These are phyloP conservation scores for Nixonia krombeini DNA, from an alignment of 1,140 invertebrate species.

Conservation along the genomic window DNA sequence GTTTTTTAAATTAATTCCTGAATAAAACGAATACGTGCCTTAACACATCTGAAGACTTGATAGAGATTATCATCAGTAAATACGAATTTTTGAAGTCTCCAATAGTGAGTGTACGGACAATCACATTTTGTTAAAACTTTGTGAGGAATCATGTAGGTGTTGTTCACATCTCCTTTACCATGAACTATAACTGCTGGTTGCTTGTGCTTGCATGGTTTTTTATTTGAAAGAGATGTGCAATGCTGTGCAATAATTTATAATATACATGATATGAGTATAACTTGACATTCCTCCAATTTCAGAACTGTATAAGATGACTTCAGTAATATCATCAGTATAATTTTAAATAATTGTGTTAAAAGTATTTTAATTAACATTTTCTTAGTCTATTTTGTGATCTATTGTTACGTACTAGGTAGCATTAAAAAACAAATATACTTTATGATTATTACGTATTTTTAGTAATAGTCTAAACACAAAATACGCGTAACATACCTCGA, in stretches of 20 bases:
- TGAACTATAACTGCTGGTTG: conserved; percentile 49
- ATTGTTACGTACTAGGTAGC: no score
- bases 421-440: not conserved
- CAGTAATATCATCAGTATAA: not conserved
- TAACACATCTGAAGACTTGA: conserved; percentile 60
- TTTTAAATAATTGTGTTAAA: no score
- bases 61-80: conserved; percentile 46
- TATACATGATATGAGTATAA: no score
- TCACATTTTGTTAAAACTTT: conserved; percentile 54
- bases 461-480: no score
- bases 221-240: not conserved
- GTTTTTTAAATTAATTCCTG: no score
- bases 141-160: conserved; percentile 48
- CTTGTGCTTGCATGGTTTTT: conserved; percentile 42
- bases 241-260: not conserved
- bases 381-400: no score
- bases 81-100: conserved; percentile 57
- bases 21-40: no score
- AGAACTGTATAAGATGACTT: not conserved
- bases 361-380: no score
- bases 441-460: no score
- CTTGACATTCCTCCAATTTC: no score
- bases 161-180: conserved; percentile 48
- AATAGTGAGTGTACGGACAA: conserved; percentile 57
- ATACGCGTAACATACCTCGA: no score